phyloP scores from a whole-genome alignment of 2,797 vertebrate species.

The Lindbergichthys nudifrons region DNA sequence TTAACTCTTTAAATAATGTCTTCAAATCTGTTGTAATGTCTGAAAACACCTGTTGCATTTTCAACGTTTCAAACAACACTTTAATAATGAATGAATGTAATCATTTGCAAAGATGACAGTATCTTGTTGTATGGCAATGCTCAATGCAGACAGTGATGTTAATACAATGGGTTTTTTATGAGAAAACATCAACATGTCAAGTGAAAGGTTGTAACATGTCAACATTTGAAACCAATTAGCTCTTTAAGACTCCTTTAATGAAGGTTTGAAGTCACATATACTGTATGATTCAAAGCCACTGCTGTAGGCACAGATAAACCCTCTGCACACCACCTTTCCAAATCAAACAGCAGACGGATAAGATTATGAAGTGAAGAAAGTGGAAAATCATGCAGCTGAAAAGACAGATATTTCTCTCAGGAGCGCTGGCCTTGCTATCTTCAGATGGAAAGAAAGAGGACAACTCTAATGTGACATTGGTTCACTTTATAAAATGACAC shows the following conservation, averaged over 20 bases:
- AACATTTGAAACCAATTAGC: not conserved
- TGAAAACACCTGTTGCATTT: constrained; percentile 17
- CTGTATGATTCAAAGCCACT: not conserved
- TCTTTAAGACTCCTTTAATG: not conserved
- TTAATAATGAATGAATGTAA: not conserved
- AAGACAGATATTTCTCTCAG: not conserved
- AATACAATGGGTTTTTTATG: too few relatives aligned
- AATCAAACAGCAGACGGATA: not conserved
- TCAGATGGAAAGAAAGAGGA: too few relatives aligned
- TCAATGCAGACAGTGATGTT: not conserved
- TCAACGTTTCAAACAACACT: not conserved
- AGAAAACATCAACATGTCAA: not conserved
- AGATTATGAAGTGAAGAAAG: not conserved
- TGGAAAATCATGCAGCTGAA: not conserved
- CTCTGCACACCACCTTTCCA: not conserved
- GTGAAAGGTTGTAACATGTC: not conserved
- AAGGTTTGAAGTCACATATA: not conserved
- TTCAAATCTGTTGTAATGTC: constrained; percentile 2
- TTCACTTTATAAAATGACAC: not conserved
- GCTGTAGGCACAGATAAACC: not conserved
- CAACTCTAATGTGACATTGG: too few relatives aligned
- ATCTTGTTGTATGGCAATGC: too few relatives aligned
- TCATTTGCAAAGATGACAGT: not conserved
- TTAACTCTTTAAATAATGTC: not conserved
- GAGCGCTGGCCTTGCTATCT: too few relatives aligned